These are phyloP conservation scores for Euzophera pinguis DNA, from an alignment of 2,888 invertebrate genomes.

Conservation along the genomic window DNA sequence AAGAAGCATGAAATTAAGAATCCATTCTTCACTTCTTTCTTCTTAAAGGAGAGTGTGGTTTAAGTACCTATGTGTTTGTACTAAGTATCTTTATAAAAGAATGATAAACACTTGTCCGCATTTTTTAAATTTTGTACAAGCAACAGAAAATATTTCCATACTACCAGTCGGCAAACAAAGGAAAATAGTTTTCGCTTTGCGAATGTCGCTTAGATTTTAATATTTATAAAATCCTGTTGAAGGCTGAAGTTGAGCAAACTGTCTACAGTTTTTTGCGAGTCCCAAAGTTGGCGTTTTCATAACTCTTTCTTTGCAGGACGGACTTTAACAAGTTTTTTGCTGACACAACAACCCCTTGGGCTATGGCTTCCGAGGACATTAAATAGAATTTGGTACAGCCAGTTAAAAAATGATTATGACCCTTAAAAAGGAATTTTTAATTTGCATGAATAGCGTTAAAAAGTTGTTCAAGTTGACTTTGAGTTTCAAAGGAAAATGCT, in stretches of 20 bases:
- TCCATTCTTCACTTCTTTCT: too few relatives aligned
- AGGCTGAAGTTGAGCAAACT: conserved; percentile 56
- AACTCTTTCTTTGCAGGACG: conserved; percentile 63
- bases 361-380: conserved; percentile 24
- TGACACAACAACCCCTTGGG: conserved; percentile 47
- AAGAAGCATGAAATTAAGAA: too few relatives aligned
- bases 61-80: too few relatives aligned
- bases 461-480: neutral
- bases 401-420: conserved; percentile 2
- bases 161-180: conserved; percentile 44
- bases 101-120: neutral
- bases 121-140: neutral
- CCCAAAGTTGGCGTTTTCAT: conserved; percentile 70
- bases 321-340: conserved; percentile 66
- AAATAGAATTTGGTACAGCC: conserved; percentile 25
- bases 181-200: conserved; percentile 51
- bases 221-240: conserved; percentile 66
- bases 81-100: neutral
- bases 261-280: conserved; percentile 55
- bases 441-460: neutral
- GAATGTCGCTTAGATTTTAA: conserved; percentile 60
- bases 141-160: conserved; percentile 17
- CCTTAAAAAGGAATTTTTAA: neutral
- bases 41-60: too few relatives aligned
- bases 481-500: too few relatives aligned